Base-by-base conservation (phyloP, 2,113 vertebrate species). In the Thunnus maccoyii region DNA sequence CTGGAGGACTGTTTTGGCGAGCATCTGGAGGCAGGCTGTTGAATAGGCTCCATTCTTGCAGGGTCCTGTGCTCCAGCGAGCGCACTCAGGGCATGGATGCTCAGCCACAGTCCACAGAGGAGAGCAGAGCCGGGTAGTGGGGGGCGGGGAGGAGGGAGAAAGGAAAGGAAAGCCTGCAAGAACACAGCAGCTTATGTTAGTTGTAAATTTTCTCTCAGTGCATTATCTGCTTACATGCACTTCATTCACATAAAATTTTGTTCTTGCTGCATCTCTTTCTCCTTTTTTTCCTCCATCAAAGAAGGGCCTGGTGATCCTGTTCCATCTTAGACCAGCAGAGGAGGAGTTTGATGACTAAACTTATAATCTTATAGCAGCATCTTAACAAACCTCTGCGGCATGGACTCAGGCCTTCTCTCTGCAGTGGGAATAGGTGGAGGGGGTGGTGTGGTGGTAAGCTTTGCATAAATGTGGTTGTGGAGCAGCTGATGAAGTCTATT, bases 1-100 rank as follows among this genome's bases (percentile, higher is more conserved):
- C 94, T 87, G 88, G 72, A 94, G 95, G 93, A 93, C 85, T 87
- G 85, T 93, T 89, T 88, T 85, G 54, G 76, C 12, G 17, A 84
- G 92, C 92, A 82, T 91, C 80, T 80, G 94, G 81, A 83, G 71
- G 51, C 80, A 77, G 92, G 58, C 88, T 91, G 75, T 87, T 92
- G 72, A 91, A 93, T 87, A 67, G 84, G 68, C 48, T 84, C 87
- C 91, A 88, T 94, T 94, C 89, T 93, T 90, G 54, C 63, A 15
- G 68, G 67, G 78, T 67, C 91, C 88, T 91, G 90, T 86, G 92
- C 85, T 94, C 85, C 92, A 92, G 86, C 18, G 87, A 94, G 88
- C 83, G 15, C 86, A 71, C 88, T 89, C 74, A 3, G 80, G 83
- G 85, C 75, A 91, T 68, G 82, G 82, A 84, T 41, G 54, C 89